Conservation (phyloP, 2,113 vertebrate genomes). For the Ptilorrhoa leucosticta region DNA sequence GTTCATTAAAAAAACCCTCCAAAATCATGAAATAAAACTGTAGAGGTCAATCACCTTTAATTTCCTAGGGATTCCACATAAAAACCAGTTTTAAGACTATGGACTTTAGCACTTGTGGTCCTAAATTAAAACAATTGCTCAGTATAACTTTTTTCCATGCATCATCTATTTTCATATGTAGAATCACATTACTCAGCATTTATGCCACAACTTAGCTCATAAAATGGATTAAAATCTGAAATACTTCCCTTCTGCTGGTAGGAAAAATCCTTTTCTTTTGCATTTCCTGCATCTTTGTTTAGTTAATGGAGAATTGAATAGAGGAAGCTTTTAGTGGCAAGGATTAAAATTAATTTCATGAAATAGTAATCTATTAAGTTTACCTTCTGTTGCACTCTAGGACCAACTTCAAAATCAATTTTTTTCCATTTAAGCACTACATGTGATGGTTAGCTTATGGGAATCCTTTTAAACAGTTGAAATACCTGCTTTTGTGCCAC, state of each 20-base stretch:
- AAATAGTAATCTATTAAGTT: not conserved
- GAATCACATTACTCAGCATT: not conserved
- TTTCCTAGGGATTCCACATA: not conserved
- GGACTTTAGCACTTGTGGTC: not conserved
- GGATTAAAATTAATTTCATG: not conserved
- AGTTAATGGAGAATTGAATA: not conserved
- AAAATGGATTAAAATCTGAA: not conserved
- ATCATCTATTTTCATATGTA: not conserved
- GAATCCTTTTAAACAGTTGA: not conserved
- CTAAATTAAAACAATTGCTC: not conserved
- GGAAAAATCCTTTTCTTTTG: not conserved
- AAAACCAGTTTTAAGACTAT: not conserved
- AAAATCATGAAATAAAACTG: not conserved
- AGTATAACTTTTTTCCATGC: not conserved
- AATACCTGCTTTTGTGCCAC: not conserved
- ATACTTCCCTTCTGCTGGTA: not conserved
- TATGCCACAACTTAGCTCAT: not conserved
- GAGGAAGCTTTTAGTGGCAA: not conserved
- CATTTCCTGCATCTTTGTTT: not conserved
- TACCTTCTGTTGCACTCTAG: not conserved
- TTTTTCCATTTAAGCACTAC: not conserved
- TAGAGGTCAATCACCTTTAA: not conserved
- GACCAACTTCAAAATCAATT: not conserved
- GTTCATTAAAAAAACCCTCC: not conserved
- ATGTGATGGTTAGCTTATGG: not conserved